Base-by-base conservation (phyloP, 2,888 invertebrate species). In the Drosophila anceps region DNA sequence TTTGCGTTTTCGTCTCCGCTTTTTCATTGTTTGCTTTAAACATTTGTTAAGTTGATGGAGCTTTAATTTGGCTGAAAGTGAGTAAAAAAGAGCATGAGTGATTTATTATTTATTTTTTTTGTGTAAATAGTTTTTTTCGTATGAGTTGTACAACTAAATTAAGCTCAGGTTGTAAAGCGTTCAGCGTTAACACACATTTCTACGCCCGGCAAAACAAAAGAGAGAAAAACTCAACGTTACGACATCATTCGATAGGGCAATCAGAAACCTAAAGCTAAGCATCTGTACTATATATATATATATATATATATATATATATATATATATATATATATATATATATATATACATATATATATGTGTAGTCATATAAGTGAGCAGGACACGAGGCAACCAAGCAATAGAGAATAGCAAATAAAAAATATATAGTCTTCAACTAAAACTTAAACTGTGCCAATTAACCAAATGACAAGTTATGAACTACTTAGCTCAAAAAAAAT, bases 91-190 rank as follows among this genome's bases (percentile, higher is more conserved):
- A 39, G 65, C 55, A 50, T 48, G 66, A 48, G 70, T 53, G 51
- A 70, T 53, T 65, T 69, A 59, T 79, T 66, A 69, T 63, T 71
- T 79, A 80, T 73, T 82, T 68, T 50, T 41, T 43, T 48, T 69
- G 29, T 50, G 37, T 88, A 88, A 73, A 84, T 88, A 88, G 65
- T 66, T 72, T 62, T 33, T 50, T 54, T 27, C 33, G n/a, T 39
- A 10, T 54, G 15, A 35, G 33, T 53, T 24, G 15, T 35, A n/a
- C 50, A 33, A 6, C 33, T 20, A 53, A 33, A 35, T 76, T 82
- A 85, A 88, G 85, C 83, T 76, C 83, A 84, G 84, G 84, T 84
- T 84, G 84, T 84, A 84, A 82, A 84, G 54, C 84, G 71, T 82
- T 76, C 62, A 73, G 74, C 58, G 65, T 54, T 65, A 64, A 73